Evolutionary conservation across 1,140 invertebrate species (phyloP), one percentile per base, ranked within the genome.

Genomic region (Bombus breviceps): DNA sequence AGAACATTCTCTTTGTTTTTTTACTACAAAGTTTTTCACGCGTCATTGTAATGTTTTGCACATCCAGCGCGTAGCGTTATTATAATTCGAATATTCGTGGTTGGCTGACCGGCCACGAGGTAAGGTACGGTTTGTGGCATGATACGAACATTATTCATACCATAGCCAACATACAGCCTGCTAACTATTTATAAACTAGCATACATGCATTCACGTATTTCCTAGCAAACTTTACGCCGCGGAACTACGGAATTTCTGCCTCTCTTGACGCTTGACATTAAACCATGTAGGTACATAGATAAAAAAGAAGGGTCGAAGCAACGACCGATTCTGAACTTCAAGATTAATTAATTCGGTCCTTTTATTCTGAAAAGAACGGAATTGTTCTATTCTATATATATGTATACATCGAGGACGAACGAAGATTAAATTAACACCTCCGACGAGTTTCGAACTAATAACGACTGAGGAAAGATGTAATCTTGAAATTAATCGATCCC

Each of bases 71-170:
- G n/a, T 74, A 34, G 43, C 12, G 22, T 68, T 57, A 15, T 83
- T n/a, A 66, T n/a, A 77, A 76, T 53, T 77, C 32, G 32, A 39
- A 28, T 3, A 22, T 15, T 37, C 28, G 41, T 32, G 41, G 62
- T 39, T 53, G 62, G 62, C 62, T 57, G 73, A 72, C 39, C 12
- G 39, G 28, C 25, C 12, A n/a, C 12, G 47, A 41, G 18, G 9
- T 68, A 76, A 39, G 4, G 5, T 69, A 78, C 47, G 28, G 37
- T 47, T 75, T 32, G 53, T 22, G 3, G 18, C 34, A 57, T 25
- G 12, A 22, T 59, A 69, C 2, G 82, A 84, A 78, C 76, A 79
- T 78, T 84, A 84, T 84, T 79, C 47, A 68, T 78, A 41, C 66
- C 37, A 12, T 71, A 84, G 34, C 3, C n/a, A 41, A 64, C 15